These are phyloP conservation scores for Opisthocomus hoazin DNA, from an alignment of 2,113 vertebrate genomes.

Conservation along the genomic window DNA sequence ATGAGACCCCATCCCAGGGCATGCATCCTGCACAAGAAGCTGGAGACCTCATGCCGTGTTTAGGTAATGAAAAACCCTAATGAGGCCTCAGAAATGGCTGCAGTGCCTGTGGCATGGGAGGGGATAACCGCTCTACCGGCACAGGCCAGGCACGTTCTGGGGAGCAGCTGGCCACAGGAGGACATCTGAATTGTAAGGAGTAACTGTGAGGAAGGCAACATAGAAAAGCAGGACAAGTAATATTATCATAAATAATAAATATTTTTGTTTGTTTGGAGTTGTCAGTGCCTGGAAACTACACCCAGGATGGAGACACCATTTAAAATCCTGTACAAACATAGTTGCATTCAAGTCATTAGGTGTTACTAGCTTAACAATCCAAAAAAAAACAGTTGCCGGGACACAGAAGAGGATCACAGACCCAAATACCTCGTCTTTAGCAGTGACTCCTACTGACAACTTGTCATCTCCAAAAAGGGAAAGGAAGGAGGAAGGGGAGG, in stretches of 20 bases:
- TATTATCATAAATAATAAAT: neutral
- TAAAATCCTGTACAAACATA: neutral
- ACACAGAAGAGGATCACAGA: neutral
- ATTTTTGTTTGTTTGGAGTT: neutral
- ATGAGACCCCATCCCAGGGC: too few species aligned
- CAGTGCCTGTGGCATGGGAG: neutral
- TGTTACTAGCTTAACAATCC: neutral
- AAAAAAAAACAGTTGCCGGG: neutral
- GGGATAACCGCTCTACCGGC: too few species aligned
- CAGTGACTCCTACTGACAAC: neutral
- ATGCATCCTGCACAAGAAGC: neutral
- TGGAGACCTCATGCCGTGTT: neutral
- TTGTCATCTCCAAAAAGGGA: neutral
- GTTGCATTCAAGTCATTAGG: neutral
- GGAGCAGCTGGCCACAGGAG: rapidly evolving
- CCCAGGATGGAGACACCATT: neutral
- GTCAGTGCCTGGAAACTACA: neutral
- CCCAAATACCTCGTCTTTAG: neutral
- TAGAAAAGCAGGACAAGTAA: neutral
- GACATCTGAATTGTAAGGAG: neutral
- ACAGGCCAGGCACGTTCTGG: too few species aligned
- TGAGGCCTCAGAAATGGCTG: rapidly evolving
- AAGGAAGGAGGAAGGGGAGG: neutral
- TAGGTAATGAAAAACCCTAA: neutral
- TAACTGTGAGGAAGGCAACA: neutral